Conservation (phyloP, 2,797 vertebrate species). For the Apogon hyalosoma region DNA sequence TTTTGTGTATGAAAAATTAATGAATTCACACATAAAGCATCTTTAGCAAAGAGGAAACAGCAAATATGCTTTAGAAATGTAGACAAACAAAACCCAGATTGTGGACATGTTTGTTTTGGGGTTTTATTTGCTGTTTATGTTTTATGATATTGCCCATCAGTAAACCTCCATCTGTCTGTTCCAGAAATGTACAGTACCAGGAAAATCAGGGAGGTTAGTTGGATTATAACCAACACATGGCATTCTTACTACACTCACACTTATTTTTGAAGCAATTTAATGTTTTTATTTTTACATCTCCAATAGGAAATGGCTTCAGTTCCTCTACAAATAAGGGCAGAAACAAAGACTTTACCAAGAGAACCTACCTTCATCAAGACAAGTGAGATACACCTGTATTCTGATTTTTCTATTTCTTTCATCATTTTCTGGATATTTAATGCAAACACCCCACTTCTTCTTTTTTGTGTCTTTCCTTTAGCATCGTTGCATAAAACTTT, state of each 20-base stretch:
- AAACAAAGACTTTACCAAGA: conserved; percentile 53
- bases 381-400: conserved; percentile 48
- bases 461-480: conserved; percentile 19
- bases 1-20: conserved; percentile 2
- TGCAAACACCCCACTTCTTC: neutral
- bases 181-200: conserved; percentile 75
- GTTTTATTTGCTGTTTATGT: conserved; percentile 15
- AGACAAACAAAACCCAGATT: conserved; percentile 25
- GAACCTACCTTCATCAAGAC: conserved; percentile 53
- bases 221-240: conserved; percentile 19
- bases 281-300: conserved; percentile 14
- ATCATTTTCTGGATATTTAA: neutral
- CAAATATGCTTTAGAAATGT: conserved; percentile 4
- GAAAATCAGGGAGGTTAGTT: conserved; percentile 75
- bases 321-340: conserved; percentile 64
- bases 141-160: conserved; percentile 5
- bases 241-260: neutral
- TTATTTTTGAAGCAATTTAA: neutral
- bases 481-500: conserved; percentile 65
- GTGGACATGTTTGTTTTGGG: neutral
- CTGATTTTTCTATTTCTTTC: neutral
- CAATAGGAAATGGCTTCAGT: conserved; percentile 68
- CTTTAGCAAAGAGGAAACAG: conserved; percentile 1
- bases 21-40: conserved; percentile 9
- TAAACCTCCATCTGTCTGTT: conserved; percentile 53